Evolutionary conservation across 2,888 invertebrate species (phyloP), one percentile per base, ranked within the genome.

Genomic region (Clanis bilineata): DNA sequence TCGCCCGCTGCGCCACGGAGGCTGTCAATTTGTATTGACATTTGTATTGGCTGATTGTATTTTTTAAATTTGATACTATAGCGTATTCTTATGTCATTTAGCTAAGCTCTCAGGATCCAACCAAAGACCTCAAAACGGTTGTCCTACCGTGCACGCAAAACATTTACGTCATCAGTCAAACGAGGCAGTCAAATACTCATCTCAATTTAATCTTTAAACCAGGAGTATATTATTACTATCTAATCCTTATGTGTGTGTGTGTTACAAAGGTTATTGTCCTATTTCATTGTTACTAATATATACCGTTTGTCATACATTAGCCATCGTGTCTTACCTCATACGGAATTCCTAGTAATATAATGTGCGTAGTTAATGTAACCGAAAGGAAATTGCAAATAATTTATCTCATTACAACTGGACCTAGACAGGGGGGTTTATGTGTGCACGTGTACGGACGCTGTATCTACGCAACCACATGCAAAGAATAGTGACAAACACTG

Each of bases 351-450:
- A 39, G 41, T 57, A 41, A 57, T 22, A 43, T 56, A 43, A 57
- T 32, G 57, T 45, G 39, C 55, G 32, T 32, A 43, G 41, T 43
- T 59, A 59, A 59, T 55, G 55, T 47, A 58, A 57, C 57, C 65
- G 74, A 82, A 79, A 81, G 83, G 79, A 83, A 84, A 84, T 80
- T 78, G 77, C 77, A 72, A 76, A 84, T 79, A 82, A 81, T 80
- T 82, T 76, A 85, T 74, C 74, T 74, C 68, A 74, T 77, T 76
- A 74, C 70, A 63, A 76, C 73, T 75, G 72, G 70, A 73, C 73
- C 76, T 77, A 82, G 71, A 68, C 68, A 60, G 56, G 23, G 55
- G 32, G 64, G 61, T 64, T 62, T 36, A 63, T 73, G 76, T 77
- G 69, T 61, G 70, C 57, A 56, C 32, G 58, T 69, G 66, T 71